Conservation (phyloP, 2,888 invertebrate genomes). For the Scaptomyza cyrtandrae region DNA sequence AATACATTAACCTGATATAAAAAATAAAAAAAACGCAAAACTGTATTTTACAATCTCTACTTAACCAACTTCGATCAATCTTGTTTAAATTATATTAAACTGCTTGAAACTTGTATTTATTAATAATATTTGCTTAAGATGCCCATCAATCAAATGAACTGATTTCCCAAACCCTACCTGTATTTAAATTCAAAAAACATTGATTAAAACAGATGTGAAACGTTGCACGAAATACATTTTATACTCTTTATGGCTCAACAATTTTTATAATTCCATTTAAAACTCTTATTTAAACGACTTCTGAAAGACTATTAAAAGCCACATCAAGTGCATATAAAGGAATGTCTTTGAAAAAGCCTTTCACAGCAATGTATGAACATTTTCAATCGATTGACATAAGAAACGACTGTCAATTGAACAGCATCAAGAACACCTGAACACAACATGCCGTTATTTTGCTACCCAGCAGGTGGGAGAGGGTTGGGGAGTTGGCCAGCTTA, state of each 20-base stretch:
- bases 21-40: too few relatives aligned
- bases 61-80: slow-evolving; percentile 1
- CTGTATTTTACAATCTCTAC: too few relatives aligned
- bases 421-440: slow-evolving; percentile 13
- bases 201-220: background rate
- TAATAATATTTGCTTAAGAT: background rate
- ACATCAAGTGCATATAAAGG: background rate
- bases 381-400: slow-evolving; percentile 21
- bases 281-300: background rate
- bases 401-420: slow-evolving; percentile 51
- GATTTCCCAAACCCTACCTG: background rate
- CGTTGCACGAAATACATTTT: too few relatives aligned
- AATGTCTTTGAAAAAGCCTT: background rate
- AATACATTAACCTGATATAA: too few relatives aligned
- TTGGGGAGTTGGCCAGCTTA: background rate
- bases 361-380: slow-evolving; percentile 6
- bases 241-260: background rate
- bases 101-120: background rate
- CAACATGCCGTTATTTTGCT: background rate
- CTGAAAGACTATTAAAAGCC: slow-evolving; percentile 1
- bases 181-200: background rate
- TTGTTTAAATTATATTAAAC: background rate
- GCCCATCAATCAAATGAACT: slow-evolving; percentile 1
- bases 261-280: background rate
- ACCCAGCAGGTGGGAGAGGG: background rate